Evolutionary conservation across 2,113 vertebrate species (phyloP), one percentile per base, ranked within the genome.

Genomic region (Notarius lentiginosus): DNA sequence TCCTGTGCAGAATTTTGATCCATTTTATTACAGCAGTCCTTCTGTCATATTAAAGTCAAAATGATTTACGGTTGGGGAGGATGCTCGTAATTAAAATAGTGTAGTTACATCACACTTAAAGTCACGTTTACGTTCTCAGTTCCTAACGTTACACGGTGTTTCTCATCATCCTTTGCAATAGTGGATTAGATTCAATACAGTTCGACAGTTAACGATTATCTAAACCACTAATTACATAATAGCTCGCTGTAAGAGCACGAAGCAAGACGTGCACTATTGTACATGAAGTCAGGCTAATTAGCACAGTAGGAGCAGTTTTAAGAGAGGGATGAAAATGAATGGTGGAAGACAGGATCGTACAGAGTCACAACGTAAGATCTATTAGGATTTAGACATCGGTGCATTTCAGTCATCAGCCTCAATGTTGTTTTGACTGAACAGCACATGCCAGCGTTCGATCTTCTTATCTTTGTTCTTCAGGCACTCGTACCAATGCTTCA

Each of bases 401-500:
- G 7, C 0, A 15, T 9, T 34, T 92, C 65, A 95, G 60, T 95
- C 94, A 2, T 94, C 94, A 24, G 93, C 93, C 79, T 93, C 91
- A 10, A 96, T 89, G 0, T 97, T 97, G 92, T 96, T 97, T 93
- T 98, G 97, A 0, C 97, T 97, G 34, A 97, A 91, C 84, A 99
- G 94, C 84, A 97, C 97, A 93, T 99, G 98, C 98, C 98, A 99
- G 90, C 98, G 98, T 89, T 99, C 98, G 0, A 99, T 98, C 94
- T 95, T 98, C 97, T 99, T 98, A 94, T 99, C 98, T 92, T 99
- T 99, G 95, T 99, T 99, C 94, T 99, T 99, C 93, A 99, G 87
- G 73, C 98, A 99, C 90, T 99, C 98, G 0, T 99, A 99, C 98
- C 98, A 99, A 94, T 99, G 98, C 94, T 99, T 99, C 92, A 99